Percentiles rank a stretch among this genome's conserved stretches.
Evolutionary conservation across 2,888 invertebrate species (phyloP).

Genomic region (Embidobia sp.): DNA sequence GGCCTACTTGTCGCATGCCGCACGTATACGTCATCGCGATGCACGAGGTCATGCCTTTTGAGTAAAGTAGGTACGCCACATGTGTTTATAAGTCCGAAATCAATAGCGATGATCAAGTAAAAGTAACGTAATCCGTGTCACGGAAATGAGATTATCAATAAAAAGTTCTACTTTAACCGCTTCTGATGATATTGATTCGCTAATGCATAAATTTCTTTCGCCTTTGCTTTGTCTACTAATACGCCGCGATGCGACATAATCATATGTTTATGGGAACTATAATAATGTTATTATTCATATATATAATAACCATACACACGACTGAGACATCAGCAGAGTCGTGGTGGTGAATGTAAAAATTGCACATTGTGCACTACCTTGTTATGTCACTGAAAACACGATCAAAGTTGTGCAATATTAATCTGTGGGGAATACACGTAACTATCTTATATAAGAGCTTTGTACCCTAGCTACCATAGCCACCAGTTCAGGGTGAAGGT

Average conservation of each 20-base stretch:
- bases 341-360: constrained; percentile 4
- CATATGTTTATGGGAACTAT: neutral
- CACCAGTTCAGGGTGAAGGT: neutral
- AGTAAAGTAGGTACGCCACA: constrained; percentile 60
- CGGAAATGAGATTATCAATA: constrained; percentile 65
- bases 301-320: neutral
- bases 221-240: neutral
- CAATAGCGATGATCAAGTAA: constrained; percentile 65
- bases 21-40: constrained; percentile 62
- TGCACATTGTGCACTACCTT: neutral
- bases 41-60: constrained; percentile 66
- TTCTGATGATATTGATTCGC: constrained; percentile 46
- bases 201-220: constrained; percentile 31
- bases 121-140: constrained; percentile 65
- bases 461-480: neutral
- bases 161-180: constrained; percentile 49
- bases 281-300: neutral
- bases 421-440: constrained; percentile 22
- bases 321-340: neutral
- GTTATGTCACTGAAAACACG: constrained; percentile 19
- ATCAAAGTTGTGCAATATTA: constrained; percentile 27
- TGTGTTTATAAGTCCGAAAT: constrained; percentile 63
- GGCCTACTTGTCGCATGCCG: constrained; percentile 67
- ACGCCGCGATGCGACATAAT: neutral
- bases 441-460: constrained; percentile 18